Percentiles rank a stretch among this genome's conserved stretches.
Conservation (phyloP, 37 sponge, comb jelly and placozoan genomes). For the Hexactinellida sp. region DNA sequence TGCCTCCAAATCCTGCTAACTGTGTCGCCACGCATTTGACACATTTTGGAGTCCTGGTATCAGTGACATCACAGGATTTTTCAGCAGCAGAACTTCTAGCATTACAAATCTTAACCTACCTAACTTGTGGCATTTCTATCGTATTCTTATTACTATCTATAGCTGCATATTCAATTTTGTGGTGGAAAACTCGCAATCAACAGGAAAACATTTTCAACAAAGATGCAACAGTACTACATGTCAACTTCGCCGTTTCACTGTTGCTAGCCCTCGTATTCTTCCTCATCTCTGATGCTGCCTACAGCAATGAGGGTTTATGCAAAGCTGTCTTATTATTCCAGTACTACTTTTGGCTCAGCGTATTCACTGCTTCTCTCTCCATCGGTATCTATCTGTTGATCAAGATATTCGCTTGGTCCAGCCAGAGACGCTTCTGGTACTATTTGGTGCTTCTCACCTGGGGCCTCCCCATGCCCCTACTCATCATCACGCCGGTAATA, state of each 20-base stretch:
- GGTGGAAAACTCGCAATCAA: neutral
- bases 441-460: neutral
- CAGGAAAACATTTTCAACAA: neutral
- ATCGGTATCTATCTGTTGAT: neutral
- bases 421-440: neutral
- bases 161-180: neutral
- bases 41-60: neutral
- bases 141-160: neutral
- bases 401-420: constrained; percentile 16
- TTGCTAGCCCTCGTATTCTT: neutral
- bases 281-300: neutral
- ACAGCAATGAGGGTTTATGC: neutral
- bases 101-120: neutral
- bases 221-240: neutral
- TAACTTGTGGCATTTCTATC: neutral
- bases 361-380: neutral
- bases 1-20: neutral
- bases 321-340: neutral
- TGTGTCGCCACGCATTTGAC: constrained; percentile 7
- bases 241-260: neutral
- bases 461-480: neutral
- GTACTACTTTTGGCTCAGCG: neutral
- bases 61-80: neutral
- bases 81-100: neutral
- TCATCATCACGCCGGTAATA: neutral